These are phyloP conservation scores for Mesoclemmys tuberculata DNA, from an alignment of 2,113 vertebrate genomes.

Conservation along the genomic window DNA sequence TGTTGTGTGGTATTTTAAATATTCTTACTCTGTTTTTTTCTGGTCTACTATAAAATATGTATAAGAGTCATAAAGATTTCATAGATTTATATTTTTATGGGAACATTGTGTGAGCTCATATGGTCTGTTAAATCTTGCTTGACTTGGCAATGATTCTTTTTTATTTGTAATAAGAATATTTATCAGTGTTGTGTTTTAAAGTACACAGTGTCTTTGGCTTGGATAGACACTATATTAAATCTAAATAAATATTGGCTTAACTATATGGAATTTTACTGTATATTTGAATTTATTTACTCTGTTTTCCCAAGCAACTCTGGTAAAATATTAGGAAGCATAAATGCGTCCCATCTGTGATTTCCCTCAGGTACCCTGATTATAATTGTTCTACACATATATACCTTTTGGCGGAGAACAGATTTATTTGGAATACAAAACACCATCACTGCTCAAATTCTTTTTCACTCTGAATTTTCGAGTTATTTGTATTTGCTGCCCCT, in stretches of 20 bases:
- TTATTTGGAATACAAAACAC: neutral
- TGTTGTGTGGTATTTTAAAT: neutral
- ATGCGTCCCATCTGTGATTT: conserved; percentile 26
- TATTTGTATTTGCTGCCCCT: neutral
- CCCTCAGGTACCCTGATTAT: neutral
- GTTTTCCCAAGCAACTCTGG: neutral
- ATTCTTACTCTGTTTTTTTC: neutral
- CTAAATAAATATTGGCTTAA: neutral
- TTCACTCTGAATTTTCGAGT: neutral
- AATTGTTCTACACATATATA: neutral
- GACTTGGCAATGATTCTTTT: neutral
- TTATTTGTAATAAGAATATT: conserved; percentile 29
- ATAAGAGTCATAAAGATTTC: neutral
- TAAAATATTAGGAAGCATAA: conserved; percentile 2
- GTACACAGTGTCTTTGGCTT: neutral
- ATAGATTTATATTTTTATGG: conserved; percentile 9
- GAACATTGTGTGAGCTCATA: conserved; percentile 1
- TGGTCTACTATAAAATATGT: neutral
- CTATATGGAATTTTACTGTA: conserved; percentile 4
- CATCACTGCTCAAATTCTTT: neutral
- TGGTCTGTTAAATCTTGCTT: neutral
- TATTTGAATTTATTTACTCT: neutral
- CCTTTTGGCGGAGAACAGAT: neutral
- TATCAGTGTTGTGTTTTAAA: conserved; percentile 14
- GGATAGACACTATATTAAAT: neutral